These are phyloP conservation scores for Sphecodes monilicornis DNA, from an alignment of 2,888 invertebrate genomes.

Conservation along the genomic window DNA sequence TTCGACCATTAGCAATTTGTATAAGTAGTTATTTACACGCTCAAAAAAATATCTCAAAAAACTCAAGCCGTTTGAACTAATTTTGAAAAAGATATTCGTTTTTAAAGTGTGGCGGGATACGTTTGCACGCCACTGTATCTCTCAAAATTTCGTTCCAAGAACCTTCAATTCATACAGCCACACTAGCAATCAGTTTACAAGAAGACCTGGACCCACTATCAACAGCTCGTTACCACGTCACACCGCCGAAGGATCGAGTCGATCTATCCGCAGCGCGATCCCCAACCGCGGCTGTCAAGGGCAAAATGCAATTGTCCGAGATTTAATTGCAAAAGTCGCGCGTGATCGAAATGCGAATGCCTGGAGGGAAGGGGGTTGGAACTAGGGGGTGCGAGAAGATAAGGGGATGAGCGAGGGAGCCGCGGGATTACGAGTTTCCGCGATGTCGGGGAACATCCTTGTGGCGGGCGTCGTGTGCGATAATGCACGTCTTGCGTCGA, in stretches of 20 bases:
- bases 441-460: background rate
- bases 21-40: too few relatives aligned
- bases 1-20: too few relatives aligned
- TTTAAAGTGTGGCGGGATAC: too few relatives aligned
- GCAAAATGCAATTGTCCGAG: conserved; percentile 6
- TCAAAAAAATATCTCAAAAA: too few relatives aligned
- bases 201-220: background rate
- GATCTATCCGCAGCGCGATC: background rate
- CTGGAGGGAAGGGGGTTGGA: background rate
- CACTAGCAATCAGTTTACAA: background rate
- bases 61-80: too few relatives aligned
- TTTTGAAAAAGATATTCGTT: too few relatives aligned
- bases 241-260: background rate
- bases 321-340: conserved; percentile 39
- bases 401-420: background rate
- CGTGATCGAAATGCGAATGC: conserved; percentile 24
- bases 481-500: conserved; percentile 13
- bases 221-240: background rate
- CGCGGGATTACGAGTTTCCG: conserved; percentile 1
- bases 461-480: conserved; percentile 1
- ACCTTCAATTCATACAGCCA: background rate
- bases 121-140: too few relatives aligned
- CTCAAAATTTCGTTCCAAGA: background rate
- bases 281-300: background rate
- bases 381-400: background rate